Percentiles rank a stretch among this genome's conserved stretches.
phyloP scores from a whole-genome alignment of 2,888 invertebrate genomes.

The Agrypnus murinus region DNA sequence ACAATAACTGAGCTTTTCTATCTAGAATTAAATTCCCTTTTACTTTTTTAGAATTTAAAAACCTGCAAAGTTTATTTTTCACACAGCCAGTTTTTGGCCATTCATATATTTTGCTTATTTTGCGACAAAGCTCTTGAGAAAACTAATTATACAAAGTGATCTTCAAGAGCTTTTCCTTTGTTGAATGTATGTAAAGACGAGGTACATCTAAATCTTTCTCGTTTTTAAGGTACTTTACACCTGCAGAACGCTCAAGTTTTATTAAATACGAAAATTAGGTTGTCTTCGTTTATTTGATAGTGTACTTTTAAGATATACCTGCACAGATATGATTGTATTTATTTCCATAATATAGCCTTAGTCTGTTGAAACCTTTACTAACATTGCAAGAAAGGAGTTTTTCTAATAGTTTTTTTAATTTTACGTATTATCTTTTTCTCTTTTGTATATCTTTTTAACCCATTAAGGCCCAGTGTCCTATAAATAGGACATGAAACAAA shows the following conservation, averaged over 20 bases:
- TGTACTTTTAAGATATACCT: neutral
- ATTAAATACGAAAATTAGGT: slow-evolving; percentile 30
- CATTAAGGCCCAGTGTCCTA: too few relatives aligned
- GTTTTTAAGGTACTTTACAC: slow-evolving; percentile 10
- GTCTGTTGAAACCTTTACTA: too few relatives aligned
- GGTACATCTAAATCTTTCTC: slow-evolving; percentile 6
- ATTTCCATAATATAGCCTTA: too few relatives aligned
- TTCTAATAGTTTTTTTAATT: too few relatives aligned
- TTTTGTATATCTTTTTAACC: too few relatives aligned
- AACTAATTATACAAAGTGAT: slow-evolving; percentile 37
- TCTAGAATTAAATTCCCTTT: slow-evolving; percentile 11
- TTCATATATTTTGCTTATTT: slow-evolving; percentile 34
- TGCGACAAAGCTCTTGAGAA: slow-evolving; percentile 24
- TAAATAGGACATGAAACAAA: too few relatives aligned
- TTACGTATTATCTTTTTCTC: too few relatives aligned
- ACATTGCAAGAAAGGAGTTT: too few relatives aligned
- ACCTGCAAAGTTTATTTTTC: slow-evolving; percentile 27
- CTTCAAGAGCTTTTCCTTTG: slow-evolving; percentile 14
- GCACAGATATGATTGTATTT: slow-evolving; percentile 21
- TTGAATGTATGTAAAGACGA: slow-evolving; percentile 8
- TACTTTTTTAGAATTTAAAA: neutral
- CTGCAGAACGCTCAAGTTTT: neutral
- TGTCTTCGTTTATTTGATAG: neutral
- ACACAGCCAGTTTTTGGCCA: slow-evolving; percentile 24
- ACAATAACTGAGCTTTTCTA: slow-evolving; percentile 14